Conservation (phyloP, 2,113 vertebrate genomes). For the Trochalopteron elliotii region DNA sequence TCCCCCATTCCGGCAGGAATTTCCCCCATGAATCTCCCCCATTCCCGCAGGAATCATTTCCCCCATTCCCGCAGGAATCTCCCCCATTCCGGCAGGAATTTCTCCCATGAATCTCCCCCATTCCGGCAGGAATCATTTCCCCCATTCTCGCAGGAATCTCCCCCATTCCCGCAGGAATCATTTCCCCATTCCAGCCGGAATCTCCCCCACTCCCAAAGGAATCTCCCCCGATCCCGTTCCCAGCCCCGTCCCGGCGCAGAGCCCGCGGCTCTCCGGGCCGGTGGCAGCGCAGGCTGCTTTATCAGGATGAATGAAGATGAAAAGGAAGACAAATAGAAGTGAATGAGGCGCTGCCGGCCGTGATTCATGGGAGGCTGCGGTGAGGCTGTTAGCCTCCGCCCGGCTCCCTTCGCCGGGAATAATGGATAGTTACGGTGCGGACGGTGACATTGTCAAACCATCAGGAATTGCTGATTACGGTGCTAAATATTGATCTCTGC, state of each 20-base stretch:
- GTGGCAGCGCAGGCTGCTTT: slow-evolving; percentile 82
- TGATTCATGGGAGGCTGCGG: slow-evolving; percentile 90
- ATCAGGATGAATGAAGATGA: slow-evolving; percentile 94
- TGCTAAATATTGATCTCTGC: slow-evolving; percentile 99
- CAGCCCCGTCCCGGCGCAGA: background rate
- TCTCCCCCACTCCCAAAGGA: too few relatives aligned
- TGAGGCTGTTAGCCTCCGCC: slow-evolving; percentile 80
- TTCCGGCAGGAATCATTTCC: too few relatives aligned
- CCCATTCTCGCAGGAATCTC: background rate
- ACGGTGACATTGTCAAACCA: slow-evolving; percentile 90
- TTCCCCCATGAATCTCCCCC: background rate
- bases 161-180: too few relatives aligned
- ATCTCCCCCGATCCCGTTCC: background rate
- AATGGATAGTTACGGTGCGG: slow-evolving; percentile 85
- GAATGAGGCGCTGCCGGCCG: slow-evolving; percentile 81
- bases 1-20: background rate
- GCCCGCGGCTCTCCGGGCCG: slow-evolving; percentile 4
- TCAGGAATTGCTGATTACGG: slow-evolving; percentile 97
- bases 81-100: too few relatives aligned
- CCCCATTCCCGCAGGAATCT: too few relatives aligned
- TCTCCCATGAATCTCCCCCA: too few relatives aligned
- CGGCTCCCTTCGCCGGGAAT: slow-evolving; percentile 79
- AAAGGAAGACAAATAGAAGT: slow-evolving; percentile 87
- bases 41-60: too few relatives aligned
- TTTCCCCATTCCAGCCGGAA: too few relatives aligned